Evolutionary conservation across 2,888 invertebrate species (phyloP).

Genomic region (Orchesellides sinensis): DNA sequence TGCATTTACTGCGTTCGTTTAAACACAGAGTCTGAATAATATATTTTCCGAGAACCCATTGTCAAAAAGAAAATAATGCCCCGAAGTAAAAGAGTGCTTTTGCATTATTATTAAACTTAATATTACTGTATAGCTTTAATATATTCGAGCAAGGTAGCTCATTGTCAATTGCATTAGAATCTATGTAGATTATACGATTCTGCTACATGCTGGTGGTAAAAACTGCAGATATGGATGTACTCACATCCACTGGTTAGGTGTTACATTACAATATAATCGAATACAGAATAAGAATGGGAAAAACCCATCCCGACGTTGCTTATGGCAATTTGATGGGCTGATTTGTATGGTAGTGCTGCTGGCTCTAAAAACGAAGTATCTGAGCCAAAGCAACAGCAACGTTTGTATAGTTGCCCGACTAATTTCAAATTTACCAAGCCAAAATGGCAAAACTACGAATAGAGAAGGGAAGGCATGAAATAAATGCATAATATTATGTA

Average conservation of each 20-base stretch:
- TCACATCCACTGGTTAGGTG: slow-evolving; percentile 4
- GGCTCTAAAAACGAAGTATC: background rate
- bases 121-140: background rate
- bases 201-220: background rate
- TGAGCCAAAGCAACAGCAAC: background rate
- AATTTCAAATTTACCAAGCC: no score
- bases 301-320: slow-evolving; percentile 39
- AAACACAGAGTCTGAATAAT: slow-evolving; percentile 14
- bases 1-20: background rate
- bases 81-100: slow-evolving; percentile 1
- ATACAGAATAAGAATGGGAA: slow-evolving; percentile 44
- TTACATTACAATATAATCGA: slow-evolving; percentile 41
- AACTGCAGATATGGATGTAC: background rate
- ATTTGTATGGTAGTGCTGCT: background rate
- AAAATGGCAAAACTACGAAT: no score
- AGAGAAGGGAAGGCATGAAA: background rate
- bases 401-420: background rate
- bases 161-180: background rate
- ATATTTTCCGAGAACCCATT: slow-evolving; percentile 33
- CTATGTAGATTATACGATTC: background rate
- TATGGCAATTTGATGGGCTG: slow-evolving; percentile 15
- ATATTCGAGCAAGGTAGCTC: slow-evolving; percentile 18
- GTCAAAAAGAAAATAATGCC: background rate
- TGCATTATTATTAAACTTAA: background rate
- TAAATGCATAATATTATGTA: slow-evolving; percentile 49